Conservation (phyloP, 2,888 invertebrate species). For the Nomada fucata region DNA sequence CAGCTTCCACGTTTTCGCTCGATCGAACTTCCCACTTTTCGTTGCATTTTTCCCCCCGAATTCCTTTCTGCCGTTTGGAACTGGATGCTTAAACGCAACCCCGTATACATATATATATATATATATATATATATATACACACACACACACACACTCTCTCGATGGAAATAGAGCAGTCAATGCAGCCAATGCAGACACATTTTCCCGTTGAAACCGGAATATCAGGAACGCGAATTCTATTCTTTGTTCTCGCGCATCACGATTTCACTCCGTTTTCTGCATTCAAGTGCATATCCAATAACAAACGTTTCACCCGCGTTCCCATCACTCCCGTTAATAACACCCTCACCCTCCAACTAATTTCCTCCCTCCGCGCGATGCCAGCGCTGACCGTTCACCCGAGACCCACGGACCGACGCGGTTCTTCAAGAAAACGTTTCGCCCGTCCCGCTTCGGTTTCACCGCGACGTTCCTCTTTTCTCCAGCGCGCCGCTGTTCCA, state of each 20-base stretch:
- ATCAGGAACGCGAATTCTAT: background rate
- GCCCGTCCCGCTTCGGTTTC: background rate
- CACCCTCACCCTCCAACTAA: no score
- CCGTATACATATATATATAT: no score
- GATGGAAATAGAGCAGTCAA: slow-evolving; percentile 12
- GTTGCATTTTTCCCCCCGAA: background rate
- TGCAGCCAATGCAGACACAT: background rate
- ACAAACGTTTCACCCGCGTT: background rate
- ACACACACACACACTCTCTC: background rate
- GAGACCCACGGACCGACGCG: no score
- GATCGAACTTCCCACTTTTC: slow-evolving; percentile 1
- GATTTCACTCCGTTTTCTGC: no score
- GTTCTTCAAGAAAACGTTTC: background rate
- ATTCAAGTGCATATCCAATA: no score
- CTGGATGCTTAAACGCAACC: background rate
- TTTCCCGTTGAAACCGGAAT: background rate
- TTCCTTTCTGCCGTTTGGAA: background rate
- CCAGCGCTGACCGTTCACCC: no score
- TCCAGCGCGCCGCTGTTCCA: background rate
- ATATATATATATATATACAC: no score
- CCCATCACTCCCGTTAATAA: no score
- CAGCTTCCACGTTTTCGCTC: background rate
- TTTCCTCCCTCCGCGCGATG: no score
- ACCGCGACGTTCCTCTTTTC: slow-evolving; percentile 8
- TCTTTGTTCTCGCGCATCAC: background rate